Conservation (phyloP, 1,140 invertebrate genomes). For the Globodera rostochiensis region DNA sequence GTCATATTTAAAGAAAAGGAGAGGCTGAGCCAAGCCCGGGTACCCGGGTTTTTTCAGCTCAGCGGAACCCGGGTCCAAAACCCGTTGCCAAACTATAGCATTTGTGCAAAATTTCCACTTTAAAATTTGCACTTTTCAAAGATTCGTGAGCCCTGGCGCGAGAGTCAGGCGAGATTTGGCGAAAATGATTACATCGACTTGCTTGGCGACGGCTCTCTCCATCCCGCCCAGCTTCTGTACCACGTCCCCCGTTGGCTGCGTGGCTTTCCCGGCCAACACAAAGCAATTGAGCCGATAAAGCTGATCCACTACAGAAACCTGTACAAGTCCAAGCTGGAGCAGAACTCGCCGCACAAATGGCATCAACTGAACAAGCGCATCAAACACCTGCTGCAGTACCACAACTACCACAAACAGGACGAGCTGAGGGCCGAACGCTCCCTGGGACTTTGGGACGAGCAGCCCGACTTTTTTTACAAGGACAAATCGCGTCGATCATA, state of each 20-base stretch:
- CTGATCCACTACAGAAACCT: constrained; percentile 65
- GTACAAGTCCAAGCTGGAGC: constrained; percentile 58
- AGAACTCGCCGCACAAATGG: constrained; percentile 59
- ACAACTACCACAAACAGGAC: constrained; percentile 64
- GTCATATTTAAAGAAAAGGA: too few species aligned
- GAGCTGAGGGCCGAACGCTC: constrained; percentile 55
- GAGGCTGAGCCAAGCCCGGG: too few species aligned
- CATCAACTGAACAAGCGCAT: constrained; percentile 64
- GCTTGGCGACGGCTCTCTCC: constrained; percentile 48
- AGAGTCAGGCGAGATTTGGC: constrained; percentile 54
- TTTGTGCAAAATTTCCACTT: too few species aligned
- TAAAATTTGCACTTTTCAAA: neutral
- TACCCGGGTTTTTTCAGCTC: too few species aligned
- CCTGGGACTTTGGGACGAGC: constrained; percentile 50
- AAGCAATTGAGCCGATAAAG: constrained; percentile 61
- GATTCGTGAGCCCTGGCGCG: constrained; percentile 46
- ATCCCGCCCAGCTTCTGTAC: constrained; percentile 65
- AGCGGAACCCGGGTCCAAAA: too few species aligned
- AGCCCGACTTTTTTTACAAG: constrained; percentile 64
- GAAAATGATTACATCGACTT: constrained; percentile 65
- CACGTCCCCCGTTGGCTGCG: constrained; percentile 63
- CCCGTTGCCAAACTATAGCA: too few species aligned
- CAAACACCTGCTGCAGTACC: constrained; percentile 62
- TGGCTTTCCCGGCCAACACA: constrained; percentile 64
- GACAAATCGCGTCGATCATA: constrained; percentile 60